Evolutionary conservation across 1,140 invertebrate genomes (phyloP), one percentile per base, ranked within the genome.

Genomic region (Sminthurides bifidus): DNA sequence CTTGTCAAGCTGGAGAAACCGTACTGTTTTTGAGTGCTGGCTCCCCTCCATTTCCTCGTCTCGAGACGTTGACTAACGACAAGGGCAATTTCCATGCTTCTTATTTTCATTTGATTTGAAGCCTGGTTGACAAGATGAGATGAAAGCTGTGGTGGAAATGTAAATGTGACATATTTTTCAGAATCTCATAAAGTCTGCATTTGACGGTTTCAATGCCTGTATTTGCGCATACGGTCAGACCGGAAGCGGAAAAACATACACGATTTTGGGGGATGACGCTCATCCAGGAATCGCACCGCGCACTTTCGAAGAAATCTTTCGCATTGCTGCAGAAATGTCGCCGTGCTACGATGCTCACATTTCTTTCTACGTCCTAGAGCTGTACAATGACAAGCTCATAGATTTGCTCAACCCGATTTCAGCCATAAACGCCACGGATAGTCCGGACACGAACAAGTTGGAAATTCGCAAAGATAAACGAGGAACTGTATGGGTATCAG

Each of bases 151-250:
- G 6, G 33, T 35, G n/a, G 33, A 12, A 35, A 35, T 12, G n/a
- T 10, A 35, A 35, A 35, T 10, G n/a, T 12, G 12, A 40, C 30
- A 4, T 60, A 52, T 51, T 45, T 24, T 61, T 3, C 37, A 65
- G 64, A 64, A 66, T 52, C 63, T 75, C n/a, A 72, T 76, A 3
- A 75, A 92, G 70, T 90, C 85, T 26, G 86, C 87, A 3, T 69
- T 93, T 10, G 91, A 95, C 74, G 92, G 92, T 0, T 94, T 92
- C 67, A 92, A 95, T 73, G 88, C 94, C 1, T 94, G 90, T 69
- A 88, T 95, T 38, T 94, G 94, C 77, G 92, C 92, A 3, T 95
- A 95, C 72, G 92, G 92, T 0, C 91, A 94, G 72, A 94, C 91
- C 3, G 90, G 90, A 29, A 90, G 85, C 66, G 92, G 92, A 0